Evolutionary conservation across 2,797 vertebrate species (phyloP), one percentile per base, ranked within the genome.

Genomic region (Psittacula echo): DNA sequence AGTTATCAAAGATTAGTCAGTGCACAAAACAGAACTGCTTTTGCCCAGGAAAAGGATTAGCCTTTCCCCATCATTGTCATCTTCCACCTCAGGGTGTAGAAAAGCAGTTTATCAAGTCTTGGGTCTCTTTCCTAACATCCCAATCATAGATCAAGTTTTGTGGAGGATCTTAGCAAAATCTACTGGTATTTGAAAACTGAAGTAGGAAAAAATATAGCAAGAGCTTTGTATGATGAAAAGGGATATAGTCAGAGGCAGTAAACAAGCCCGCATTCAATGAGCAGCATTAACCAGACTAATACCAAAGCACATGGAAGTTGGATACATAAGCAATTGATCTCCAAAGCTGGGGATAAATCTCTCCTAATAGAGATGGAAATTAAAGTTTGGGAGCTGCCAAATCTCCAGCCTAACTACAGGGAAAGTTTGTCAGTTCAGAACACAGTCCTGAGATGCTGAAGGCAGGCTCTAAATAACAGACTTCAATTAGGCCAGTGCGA

Each of bases 81-180:
- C 81, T 78, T 86, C 87, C 91, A 90, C 41, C 41, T 71, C 37
- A 0, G 45, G 0, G 2, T n/a, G 26, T 17, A 11, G 50, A 86
- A 95, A 94, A 96, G 83, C 81, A 77, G 54, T 91, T 96, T 90
- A 94, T 22, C 72, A 92, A 72, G 41, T 18, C 74, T 83, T 83
- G 32, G 41, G 73, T 44, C 54, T 79, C 76, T 10, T 61, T 64
- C 51, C 71, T 82, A 93, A 81, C 32, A 29, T 61, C 72, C 85
- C 54, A 90, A 29, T 18, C 34, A 34, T 1, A 73, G 29, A 78
- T 84, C 53, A 64, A 82, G 67, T 79, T 88, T 62, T 76, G 54
- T 75, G 32, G 73, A 82, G 39, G 44, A 85, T 47, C 67, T 91
- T 90, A 93, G 85, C 9, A 19, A 92, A 94, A 84, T 47, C 51